phyloP scores from a whole-genome alignment of 2,113 vertebrate genomes.

The Sebastes schlegelii region DNA sequence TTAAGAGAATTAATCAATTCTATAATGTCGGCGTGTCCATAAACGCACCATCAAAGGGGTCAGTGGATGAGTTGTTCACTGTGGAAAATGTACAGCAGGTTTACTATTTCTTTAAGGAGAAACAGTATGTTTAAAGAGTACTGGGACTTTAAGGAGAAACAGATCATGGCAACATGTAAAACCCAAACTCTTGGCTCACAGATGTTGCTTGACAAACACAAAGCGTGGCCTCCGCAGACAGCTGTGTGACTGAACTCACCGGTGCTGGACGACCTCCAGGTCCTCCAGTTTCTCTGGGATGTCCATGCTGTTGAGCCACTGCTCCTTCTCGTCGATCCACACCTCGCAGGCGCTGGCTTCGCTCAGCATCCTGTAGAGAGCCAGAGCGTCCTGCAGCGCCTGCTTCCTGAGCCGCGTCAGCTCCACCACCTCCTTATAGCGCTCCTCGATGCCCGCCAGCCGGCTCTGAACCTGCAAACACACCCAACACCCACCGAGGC shows the following conservation, averaged over 20 bases:
- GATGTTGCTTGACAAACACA: background rate
- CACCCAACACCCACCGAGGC: background rate
- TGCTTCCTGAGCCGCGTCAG: conserved; percentile 94
- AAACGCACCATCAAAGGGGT: background rate
- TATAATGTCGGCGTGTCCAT: background rate
- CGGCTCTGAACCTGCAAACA: conserved; percentile 75
- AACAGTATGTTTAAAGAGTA: too few species aligned
- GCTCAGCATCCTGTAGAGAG: conserved; percentile 95
- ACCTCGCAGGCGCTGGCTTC: conserved; percentile 95
- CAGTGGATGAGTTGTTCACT: background rate
- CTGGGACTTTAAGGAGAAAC: background rate
- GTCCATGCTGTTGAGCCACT: conserved; percentile 96
- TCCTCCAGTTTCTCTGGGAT: conserved; percentile 99
- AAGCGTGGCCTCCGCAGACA: too few species aligned
- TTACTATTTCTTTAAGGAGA: background rate
- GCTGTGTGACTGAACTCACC: conserved; percentile 80
- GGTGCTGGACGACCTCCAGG: conserved; percentile 98
- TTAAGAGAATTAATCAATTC: background rate
- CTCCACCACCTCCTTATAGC: conserved; percentile 95
- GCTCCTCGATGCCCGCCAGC: conserved; percentile 88
- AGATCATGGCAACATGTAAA: too few species aligned
- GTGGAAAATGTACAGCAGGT: background rate
- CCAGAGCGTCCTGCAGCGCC: conserved; percentile 95
- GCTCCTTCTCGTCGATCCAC: conserved; percentile 98
- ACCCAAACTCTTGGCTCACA: background rate